Conservation (phyloP, 2,888 invertebrate genomes). For the Sussaba pulchella region DNA sequence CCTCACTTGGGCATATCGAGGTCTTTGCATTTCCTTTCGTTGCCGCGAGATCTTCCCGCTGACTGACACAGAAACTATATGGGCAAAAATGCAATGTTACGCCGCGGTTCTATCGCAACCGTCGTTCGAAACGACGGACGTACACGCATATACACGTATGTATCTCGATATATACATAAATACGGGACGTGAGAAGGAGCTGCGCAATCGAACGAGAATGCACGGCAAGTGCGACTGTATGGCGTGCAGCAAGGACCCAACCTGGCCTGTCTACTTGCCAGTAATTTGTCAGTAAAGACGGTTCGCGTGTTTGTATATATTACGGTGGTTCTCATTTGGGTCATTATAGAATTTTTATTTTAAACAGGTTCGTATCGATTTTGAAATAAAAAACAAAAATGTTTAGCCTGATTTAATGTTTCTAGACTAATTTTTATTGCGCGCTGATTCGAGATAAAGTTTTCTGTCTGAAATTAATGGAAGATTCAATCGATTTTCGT, state of each 20-base stretch:
- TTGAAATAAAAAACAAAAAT: too few relatives aligned
- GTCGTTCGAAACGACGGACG: slow-evolving; percentile 8
- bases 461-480: too few relatives aligned
- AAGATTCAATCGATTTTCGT: too few relatives aligned
- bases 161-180: neutral
- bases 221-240: slow-evolving; percentile 34
- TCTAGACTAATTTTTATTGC: too few relatives aligned
- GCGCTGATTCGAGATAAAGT: too few relatives aligned
- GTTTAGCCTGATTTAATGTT: too few relatives aligned
- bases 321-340: too few relatives aligned
- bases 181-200: too few relatives aligned
- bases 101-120: slow-evolving; percentile 4
- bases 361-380: too few relatives aligned
- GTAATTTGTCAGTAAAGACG: too few relatives aligned
- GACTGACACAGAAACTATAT: slow-evolving; percentile 41
- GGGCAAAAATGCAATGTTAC: slow-evolving; percentile 32
- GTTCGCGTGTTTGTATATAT: too few relatives aligned
- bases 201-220: neutral
- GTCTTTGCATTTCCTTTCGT: slow-evolving; percentile 34
- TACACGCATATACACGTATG: slow-evolving; percentile 14
- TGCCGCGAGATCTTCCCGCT: slow-evolving; percentile 27
- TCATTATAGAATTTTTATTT: too few relatives aligned
- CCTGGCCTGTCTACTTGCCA: slow-evolving; percentile 60
- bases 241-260: slow-evolving; percentile 54
- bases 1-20: slow-evolving; percentile 4